These are phyloP conservation scores for Numenius phaeopus DNA, from an alignment of 2,797 vertebrate species.

Conservation along the genomic window DNA sequence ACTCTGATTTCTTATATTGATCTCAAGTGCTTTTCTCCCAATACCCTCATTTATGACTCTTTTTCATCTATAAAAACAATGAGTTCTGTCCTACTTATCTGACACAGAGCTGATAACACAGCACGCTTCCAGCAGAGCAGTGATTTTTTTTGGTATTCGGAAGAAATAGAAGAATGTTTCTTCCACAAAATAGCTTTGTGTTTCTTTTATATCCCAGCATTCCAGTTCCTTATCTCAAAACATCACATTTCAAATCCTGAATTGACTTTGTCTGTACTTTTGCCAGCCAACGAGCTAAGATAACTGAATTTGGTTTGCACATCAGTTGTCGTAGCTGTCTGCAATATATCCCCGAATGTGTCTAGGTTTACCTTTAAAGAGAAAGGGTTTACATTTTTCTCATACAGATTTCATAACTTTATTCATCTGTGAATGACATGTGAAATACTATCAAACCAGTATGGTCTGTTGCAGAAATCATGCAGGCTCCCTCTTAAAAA, in stretches of 20 bases:
- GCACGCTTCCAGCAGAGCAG: neutral
- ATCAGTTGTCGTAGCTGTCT: neutral
- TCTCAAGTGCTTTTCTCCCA: neutral
- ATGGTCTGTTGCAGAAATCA: neutral
- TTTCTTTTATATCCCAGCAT: neutral
- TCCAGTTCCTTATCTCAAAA: conserved; percentile 39
- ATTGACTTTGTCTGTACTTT: conserved; percentile 21
- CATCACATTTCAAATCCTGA: conserved; percentile 42
- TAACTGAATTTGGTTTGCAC: conserved; percentile 30
- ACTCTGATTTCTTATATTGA: neutral
- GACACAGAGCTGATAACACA: neutral
- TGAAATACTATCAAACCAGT: neutral
- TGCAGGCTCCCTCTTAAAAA: neutral
- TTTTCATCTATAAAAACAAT: neutral
- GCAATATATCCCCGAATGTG: neutral
- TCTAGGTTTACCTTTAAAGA: neutral
- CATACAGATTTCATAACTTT: neutral
- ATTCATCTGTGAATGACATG: neutral
- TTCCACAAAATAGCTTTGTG: neutral
- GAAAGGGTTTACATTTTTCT: conserved; percentile 17
- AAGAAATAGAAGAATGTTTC: neutral
- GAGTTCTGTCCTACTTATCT: neutral
- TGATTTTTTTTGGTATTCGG: neutral
- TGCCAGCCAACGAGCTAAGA: conserved; percentile 13
- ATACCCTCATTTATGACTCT: neutral